A percentile compares a stretch with the other conserved stretches of the same genome.
phyloP scores from a whole-genome alignment of 2,113 vertebrate species.

The Syrrhaptes paradoxus region DNA sequence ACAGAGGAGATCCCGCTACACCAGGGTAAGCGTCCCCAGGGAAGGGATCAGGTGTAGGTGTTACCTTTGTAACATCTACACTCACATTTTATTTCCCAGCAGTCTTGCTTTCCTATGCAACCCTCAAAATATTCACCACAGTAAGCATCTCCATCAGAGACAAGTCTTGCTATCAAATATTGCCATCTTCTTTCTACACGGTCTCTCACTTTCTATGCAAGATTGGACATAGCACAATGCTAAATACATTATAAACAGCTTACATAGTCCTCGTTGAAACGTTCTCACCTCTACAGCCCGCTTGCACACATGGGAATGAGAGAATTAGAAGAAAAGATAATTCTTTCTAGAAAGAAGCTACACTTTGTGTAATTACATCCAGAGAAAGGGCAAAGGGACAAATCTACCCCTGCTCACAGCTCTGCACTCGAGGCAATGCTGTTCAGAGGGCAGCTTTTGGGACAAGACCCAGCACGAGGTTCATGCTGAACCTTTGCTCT shows the following conservation, averaged over 20 bases:
- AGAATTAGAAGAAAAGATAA: neutral
- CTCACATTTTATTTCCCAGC: neutral
- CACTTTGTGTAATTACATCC: neutral
- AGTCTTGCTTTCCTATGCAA: neutral
- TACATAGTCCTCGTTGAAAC: neutral
- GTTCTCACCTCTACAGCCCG: neutral
- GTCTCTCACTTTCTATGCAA: neutral
- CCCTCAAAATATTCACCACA: neutral
- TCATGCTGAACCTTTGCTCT: neutral
- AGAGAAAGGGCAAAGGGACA: neutral
- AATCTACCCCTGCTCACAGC: neutral
- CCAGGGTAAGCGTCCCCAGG: neutral
- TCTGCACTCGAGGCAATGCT: fast-evolving
- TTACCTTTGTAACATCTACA: neutral
- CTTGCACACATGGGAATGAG: neutral
- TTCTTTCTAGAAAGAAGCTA: neutral
- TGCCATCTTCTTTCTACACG: neutral
- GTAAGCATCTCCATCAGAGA: neutral
- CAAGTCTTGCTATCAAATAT: neutral
- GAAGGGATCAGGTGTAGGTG: neutral
- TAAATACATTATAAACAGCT: neutral
- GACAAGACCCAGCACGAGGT: fast-evolving
- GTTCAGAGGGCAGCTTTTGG: neutral
- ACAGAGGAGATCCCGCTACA: neutral
- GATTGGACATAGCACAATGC: neutral